phyloP scores from a whole-genome alignment of 2,888 invertebrate genomes.

The Didymodactylos carnosus region DNA sequence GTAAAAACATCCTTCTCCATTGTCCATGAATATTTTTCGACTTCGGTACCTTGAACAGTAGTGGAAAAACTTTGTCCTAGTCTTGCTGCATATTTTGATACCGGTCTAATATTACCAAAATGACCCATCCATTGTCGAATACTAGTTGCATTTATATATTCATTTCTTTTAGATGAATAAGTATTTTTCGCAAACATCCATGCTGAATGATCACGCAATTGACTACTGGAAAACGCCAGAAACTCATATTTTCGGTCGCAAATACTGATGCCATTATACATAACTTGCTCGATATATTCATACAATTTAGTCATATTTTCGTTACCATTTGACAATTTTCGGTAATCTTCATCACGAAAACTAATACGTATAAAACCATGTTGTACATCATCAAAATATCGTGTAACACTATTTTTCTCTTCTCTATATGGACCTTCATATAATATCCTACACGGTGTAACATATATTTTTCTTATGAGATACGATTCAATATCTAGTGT shows the following conservation, averaged over 20 bases:
- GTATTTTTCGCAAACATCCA: slow-evolving; percentile 21
- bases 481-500: not conserved
- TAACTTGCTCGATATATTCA: not conserved
- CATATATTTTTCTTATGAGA: not conserved
- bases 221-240: slow-evolving; percentile 20
- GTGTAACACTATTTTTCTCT: not conserved
- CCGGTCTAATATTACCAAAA: slow-evolving; percentile 17
- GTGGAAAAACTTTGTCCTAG: slow-evolving; percentile 32
- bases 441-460: not conserved
- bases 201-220: slow-evolving; percentile 20
- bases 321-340: not conserved
- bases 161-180: slow-evolving; percentile 6
- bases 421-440: not conserved
- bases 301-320: not conserved
- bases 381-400: not conserved
- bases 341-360: not conserved
- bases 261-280: slow-evolving; percentile 7
- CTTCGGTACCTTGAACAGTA: slow-evolving; percentile 2
- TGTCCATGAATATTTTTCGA: not conserved
- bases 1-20: not conserved
- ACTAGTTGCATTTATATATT: slow-evolving; percentile 15
- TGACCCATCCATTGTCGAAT: slow-evolving; percentile 19
- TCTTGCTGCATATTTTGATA: slow-evolving; percentile 30
- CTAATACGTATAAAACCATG: not conserved
- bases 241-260: slow-evolving; percentile 18